Evolutionary conservation across 2,113 vertebrate species (phyloP), one percentile per base, ranked within the genome.

Genomic region (Dasyprocta punctata): DNA sequence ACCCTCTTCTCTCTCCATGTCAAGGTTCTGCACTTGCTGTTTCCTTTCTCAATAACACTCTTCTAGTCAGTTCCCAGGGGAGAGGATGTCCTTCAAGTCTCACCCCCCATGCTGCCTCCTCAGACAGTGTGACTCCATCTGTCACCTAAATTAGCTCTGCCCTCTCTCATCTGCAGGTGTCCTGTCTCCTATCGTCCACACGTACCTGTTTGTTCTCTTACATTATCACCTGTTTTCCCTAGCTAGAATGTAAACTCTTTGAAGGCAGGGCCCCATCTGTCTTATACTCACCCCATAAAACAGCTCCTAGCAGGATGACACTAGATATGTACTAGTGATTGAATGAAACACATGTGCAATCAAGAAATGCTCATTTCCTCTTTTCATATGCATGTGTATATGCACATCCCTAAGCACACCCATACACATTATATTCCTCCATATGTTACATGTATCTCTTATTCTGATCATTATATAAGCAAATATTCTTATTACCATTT

Each of bases 301-400:
- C 16, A 41, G 22, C 3, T 16, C 7, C n/a, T 19, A 24, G 28
- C 33, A n/a, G 20, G 83, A 36, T 3, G 14, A 81, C 10, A 17
- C 8, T 67, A 7, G n/a, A 1, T 30, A 36, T 8, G 38, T 26
- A 0, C 19, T 3, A 28, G 24, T 3, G 19, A 38, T 11, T 36
- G 26, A 73, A 36, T 49, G 7, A 33, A 58, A 82, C 5, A 41
- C 47, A 14, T 7, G 69, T 20, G 7, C 30, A 4, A 4, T 10
- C 17, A 38, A 41, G 1, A 11, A 30, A 60, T 12, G 16, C 44
- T 61, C 11, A 19, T 75, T 65, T 54, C 61, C 5, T 33, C 52
- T 69, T 84, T 73, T 61, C 13, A 19, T 0, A 0, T 4, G 36
- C 4, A 2, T 33, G 56, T 47, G 12, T 60, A 7, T 17, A 33